Evolutionary conservation across 2,113 vertebrate species (phyloP).

Genomic region (Oncorhynchus keta): DNA sequence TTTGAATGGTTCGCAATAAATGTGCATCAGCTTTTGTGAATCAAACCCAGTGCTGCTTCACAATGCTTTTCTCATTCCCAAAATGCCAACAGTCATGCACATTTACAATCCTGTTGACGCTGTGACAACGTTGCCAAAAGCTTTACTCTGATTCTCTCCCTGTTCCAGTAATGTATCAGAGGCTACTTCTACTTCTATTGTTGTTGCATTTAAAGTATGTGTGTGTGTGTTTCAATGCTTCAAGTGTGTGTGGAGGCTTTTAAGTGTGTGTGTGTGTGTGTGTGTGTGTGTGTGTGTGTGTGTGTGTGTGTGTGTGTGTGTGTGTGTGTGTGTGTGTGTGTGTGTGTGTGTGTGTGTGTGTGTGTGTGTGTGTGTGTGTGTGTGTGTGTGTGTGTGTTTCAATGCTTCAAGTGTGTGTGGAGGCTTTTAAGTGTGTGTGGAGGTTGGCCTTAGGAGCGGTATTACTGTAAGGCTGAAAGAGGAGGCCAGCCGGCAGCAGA

Average conservation of each 20-base stretch:
- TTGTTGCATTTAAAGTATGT: background rate
- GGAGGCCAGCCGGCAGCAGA: constrained; percentile 8
- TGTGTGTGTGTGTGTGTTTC: background rate
- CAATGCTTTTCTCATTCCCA: constrained; percentile 10
- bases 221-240: background rate
- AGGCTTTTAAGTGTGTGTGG: background rate
- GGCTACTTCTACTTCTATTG: background rate
- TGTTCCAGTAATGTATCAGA: constrained; percentile 14
- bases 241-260: too few species aligned
- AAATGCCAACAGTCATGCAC: background rate
- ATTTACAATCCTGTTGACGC: background rate
- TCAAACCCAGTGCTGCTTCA: background rate
- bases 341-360: constrained; percentile 2
- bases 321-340: background rate
- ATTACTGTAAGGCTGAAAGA: constrained; percentile 5
- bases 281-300: background rate
- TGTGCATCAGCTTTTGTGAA: constrained; percentile 48
- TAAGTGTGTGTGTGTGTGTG: background rate
- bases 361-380: background rate
- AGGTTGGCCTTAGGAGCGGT: constrained; percentile 3
- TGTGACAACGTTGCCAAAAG: background rate
- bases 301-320: constrained; percentile 3
- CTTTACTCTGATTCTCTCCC: background rate
- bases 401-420: background rate
- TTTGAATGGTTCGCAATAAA: constrained; percentile 68